Evolutionary conservation across 2,113 vertebrate species (phyloP).

Genomic region (Muntiacus reevesi): DNA sequence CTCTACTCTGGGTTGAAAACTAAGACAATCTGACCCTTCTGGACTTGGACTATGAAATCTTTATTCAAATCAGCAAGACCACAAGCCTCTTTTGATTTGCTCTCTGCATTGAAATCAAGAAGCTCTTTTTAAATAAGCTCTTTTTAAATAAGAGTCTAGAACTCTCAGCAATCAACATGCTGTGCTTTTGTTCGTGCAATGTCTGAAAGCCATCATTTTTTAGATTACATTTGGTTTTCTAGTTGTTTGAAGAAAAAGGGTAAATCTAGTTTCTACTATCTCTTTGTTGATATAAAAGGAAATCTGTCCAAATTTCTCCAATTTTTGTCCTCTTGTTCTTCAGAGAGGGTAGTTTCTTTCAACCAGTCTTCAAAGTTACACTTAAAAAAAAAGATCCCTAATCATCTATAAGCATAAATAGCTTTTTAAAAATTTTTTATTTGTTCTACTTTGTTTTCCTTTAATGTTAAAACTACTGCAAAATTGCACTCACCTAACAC

Average conservation of each 20-base stretch:
- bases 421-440: background rate
- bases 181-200: background rate
- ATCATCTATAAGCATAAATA: background rate
- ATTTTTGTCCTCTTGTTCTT: background rate
- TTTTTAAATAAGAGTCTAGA: background rate
- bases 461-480: background rate
- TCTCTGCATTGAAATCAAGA: background rate
- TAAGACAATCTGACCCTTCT: background rate
- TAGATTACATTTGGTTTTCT: background rate
- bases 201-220: background rate
- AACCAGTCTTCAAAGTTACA: background rate
- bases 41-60: background rate
- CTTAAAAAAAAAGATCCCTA: background rate
- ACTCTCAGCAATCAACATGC: background rate
- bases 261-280: background rate
- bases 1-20: background rate
- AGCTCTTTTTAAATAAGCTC: background rate
- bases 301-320: background rate
- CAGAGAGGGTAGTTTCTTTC: background rate
- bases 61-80: background rate
- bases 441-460: background rate
- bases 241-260: background rate
- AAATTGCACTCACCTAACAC: background rate
- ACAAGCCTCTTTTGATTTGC: background rate
- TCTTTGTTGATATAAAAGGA: background rate